Base-by-base conservation (phyloP, 2,888 invertebrate species). In the Torymus tubicola region DNA sequence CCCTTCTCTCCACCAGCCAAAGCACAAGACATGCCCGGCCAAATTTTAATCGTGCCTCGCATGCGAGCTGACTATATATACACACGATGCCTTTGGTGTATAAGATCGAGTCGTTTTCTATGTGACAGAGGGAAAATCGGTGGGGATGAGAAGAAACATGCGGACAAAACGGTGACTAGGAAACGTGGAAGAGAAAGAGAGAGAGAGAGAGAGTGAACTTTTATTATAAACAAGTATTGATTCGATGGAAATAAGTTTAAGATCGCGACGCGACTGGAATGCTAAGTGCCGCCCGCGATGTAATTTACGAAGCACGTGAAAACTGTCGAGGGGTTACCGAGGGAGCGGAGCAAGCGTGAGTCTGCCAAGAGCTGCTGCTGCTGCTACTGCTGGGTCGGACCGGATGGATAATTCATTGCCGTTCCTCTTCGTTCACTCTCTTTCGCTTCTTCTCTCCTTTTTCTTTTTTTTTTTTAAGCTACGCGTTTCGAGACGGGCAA, bases 31-130 rank as follows among this genome's bases (percentile, higher is more conserved):
- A 80, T 80, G 80, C 76, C 68, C 67, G 68, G 75, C 65, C 53
- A 81, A 81, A 81, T 81, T 81, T 81, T 81, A 81, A 81, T 79
- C 82, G 82, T 79, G 77, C 76, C 82, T 80, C 57, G 82, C 72
- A 80, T 81, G 73, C 81, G 65, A 64, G 64, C 2, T 31, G 31
- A 31, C 31, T 31, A 31, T n/a, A n/a, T n/a, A n/a, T n/a, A n/a
- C n/a, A n/a, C n/a, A n/a, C 31, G 31, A 31, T 31, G 31, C 3
- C 31, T 31, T 31, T 2, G 31, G n/a, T n/a, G n/a, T n/a, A n/a
- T 31, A 8, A 31, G 8, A n/a, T n/a, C n/a, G 31, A 31, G 31
- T 31, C 3, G 31, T 1, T 31, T 8, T 3, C n/a, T n/a, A n/a
- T n/a, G n/a, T n/a, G 31, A 31, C 31, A 31, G 24, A 24, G 31